A percentile compares a stretch with the other conserved stretches of the same genome.
Evolutionary conservation across 2,888 invertebrate genomes (phyloP).

Genomic region (Drosophila testacea): DNA sequence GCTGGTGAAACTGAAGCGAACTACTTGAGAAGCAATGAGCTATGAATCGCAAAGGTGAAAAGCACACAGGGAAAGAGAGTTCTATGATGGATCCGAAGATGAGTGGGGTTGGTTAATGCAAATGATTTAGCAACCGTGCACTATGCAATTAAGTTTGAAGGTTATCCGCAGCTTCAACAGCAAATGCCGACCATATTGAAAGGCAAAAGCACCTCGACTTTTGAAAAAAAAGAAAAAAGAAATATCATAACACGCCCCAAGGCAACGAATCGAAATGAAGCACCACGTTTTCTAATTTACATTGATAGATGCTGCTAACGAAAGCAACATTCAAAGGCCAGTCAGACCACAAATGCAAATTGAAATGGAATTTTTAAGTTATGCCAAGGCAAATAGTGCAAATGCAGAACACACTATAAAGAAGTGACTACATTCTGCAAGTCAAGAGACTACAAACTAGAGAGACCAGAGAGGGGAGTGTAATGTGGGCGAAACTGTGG

Average conservation of each 20-base stretch:
- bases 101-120: slow-evolving; percentile 63
- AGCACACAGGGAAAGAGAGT: slow-evolving; percentile 31
- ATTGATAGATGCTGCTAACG: slow-evolving; percentile 75
- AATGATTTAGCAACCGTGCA: slow-evolving; percentile 67
- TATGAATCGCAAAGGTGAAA: slow-evolving; percentile 71
- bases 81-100: slow-evolving; percentile 1
- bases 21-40: slow-evolving; percentile 74
- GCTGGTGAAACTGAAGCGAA: slow-evolving; percentile 35
- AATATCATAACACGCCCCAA: slow-evolving; percentile 38
- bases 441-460: not conserved
- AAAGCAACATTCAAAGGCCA: slow-evolving; percentile 68
- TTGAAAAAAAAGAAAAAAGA: slow-evolving; percentile 31
- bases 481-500: slow-evolving; percentile 60
- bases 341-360: slow-evolving; percentile 66
- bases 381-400: slow-evolving; percentile 66
- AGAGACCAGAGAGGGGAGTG: not conserved
- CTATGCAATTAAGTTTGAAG: slow-evolving; percentile 78
- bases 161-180: slow-evolving; percentile 44
- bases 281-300: slow-evolving; percentile 70
- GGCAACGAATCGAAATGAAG: slow-evolving; percentile 76
- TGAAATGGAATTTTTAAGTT: slow-evolving; percentile 79
- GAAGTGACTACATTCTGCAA: not conserved
- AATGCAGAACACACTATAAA: slow-evolving; percentile 2
- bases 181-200: slow-evolving; percentile 45
- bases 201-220: slow-evolving; percentile 30